These are phyloP conservation scores for Conopomorpha cramerella DNA, from an alignment of 1,140 invertebrate genomes.

Conservation along the genomic window DNA sequence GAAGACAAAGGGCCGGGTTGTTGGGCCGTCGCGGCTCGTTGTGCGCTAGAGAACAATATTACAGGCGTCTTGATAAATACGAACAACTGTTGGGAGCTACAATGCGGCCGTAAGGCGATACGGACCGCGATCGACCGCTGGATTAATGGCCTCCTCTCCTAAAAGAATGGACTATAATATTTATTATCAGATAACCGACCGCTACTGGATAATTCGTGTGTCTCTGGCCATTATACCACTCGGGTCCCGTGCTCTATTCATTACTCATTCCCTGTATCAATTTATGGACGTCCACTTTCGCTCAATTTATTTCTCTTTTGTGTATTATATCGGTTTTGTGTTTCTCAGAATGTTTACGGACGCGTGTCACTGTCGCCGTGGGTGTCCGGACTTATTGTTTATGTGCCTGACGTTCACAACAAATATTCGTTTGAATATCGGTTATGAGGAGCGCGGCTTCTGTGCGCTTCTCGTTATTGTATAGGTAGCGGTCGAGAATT, in stretches of 20 bases:
- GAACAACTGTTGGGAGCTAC: conserved; percentile 43
- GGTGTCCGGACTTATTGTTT: too few species aligned
- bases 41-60: conserved; percentile 45
- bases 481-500: too few species aligned
- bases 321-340: conserved; percentile 25
- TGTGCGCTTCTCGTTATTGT: too few species aligned
- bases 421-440: too few species aligned
- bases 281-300: conserved; percentile 22
- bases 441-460: too few species aligned
- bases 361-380: background rate
- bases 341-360: conserved; percentile 7
- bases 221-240: conserved; percentile 33
- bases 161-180: conserved; percentile 58
- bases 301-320: conserved; percentile 15
- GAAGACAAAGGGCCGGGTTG: conserved; percentile 30
- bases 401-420: too few species aligned
- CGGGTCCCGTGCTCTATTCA: conserved; percentile 30
- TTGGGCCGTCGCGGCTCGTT: conserved; percentile 25
- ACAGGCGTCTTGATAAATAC: conserved; percentile 53
- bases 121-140: conserved; percentile 43
- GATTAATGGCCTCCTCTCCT: conserved; percentile 54
- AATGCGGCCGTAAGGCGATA: conserved; percentile 52
- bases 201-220: conserved; percentile 53
- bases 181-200: conserved; percentile 54
- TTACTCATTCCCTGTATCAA: conserved; percentile 46